These are phyloP conservation scores for Arion vulgaris DNA, from an alignment of 1,140 invertebrate genomes.

Conservation along the genomic window DNA sequence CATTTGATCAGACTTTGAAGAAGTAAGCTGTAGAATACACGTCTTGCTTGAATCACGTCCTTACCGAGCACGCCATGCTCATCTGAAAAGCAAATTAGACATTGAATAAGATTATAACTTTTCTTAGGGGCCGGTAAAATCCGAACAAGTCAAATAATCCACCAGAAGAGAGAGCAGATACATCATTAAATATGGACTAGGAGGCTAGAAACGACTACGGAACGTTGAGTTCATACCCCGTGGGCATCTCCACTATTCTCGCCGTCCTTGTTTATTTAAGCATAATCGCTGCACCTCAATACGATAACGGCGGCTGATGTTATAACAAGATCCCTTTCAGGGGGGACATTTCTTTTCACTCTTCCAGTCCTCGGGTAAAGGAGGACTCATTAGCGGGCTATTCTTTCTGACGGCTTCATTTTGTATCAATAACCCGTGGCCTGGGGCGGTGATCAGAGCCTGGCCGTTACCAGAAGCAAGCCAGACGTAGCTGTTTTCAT, in stretches of 20 bases:
- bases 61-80: neutral
- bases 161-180: conserved; percentile 3
- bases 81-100: conserved; percentile 22
- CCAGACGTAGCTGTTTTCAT: neutral
- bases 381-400: conserved; percentile 10
- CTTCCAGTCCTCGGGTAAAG: neutral
- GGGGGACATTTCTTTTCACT: neutral
- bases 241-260: neutral
- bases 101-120: conserved; percentile 21
- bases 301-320: conserved; percentile 13
- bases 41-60: neutral
- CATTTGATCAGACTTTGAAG: neutral
- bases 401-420: conserved; percentile 26
- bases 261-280: conserved; percentile 13
- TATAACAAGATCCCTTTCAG: conserved; percentile 16
- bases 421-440: conserved; percentile 16
- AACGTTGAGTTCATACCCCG: neutral
- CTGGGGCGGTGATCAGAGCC: conserved; percentile 2
- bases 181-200: conserved; percentile 18
- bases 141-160: conserved; percentile 23
- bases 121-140: neutral
- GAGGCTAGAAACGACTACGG: neutral
- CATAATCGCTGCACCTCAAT: conserved; percentile 23
- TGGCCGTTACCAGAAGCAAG: neutral
- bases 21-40: neutral